Conservation (phyloP, 2,888 invertebrate species). For the Scaptomyza reducta region DNA sequence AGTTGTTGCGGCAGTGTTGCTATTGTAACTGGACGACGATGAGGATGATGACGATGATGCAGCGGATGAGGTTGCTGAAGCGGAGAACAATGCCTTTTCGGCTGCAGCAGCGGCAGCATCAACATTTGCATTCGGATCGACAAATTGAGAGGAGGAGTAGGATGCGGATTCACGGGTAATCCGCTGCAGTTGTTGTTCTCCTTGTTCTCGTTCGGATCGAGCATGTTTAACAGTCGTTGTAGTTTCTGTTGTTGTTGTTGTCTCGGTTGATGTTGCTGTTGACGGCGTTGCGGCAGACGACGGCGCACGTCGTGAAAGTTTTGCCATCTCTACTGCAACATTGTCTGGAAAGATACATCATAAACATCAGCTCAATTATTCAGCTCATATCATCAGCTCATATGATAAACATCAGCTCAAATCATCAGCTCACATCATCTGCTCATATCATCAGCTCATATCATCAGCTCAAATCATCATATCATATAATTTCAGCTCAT, state of each 20-base stretch:
- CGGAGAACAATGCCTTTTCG: not conserved
- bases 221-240: conserved; percentile 42
- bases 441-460: too few relatives aligned
- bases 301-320: conserved; percentile 84
- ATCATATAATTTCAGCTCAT: too few relatives aligned
- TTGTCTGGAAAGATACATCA: too few relatives aligned
- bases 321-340: conserved; percentile 85
- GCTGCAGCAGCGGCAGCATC: conserved; percentile 10
- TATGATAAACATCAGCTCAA: too few relatives aligned
- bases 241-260: conserved; percentile 41
- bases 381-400: too few relatives aligned
- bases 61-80: conserved; percentile 46
- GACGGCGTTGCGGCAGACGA: conserved; percentile 77
- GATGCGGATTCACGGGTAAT: conserved; percentile 27
- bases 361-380: too few relatives aligned
- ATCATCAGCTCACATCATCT: too few relatives aligned
- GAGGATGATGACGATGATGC: conserved; percentile 49
- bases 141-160: conserved; percentile 30
- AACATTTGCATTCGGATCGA: conserved; percentile 57
- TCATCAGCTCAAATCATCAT: too few relatives aligned
- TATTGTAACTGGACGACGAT: conserved; percentile 49
- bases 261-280: conserved; percentile 59
- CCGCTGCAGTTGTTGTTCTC: conserved; percentile 34
- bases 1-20: conserved; percentile 53
- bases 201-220: conserved; percentile 3